Evolutionary conservation across 2,888 invertebrate genomes (phyloP), one percentile per base, ranked within the genome.

Genomic region (Pterostichus madidus): DNA sequence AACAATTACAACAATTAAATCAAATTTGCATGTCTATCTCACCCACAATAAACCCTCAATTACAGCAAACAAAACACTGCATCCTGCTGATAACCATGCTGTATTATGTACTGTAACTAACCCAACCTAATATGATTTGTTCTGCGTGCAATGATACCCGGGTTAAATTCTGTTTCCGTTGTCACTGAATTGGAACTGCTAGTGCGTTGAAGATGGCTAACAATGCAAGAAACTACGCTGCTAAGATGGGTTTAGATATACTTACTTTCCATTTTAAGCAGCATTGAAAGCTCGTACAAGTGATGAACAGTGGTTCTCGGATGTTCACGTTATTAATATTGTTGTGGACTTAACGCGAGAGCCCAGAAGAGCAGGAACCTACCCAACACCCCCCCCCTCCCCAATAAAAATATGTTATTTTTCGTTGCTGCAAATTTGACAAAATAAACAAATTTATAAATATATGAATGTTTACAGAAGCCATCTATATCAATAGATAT

Each of bases 31-130:
- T 64, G n/a, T 13, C 3, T 64, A 64, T 64, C 35, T 32, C 10
- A 10, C 13, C 32, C 13, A 64, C 64, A 64, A 64, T 64, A 64
- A 39, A 24, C 10, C 64, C 64, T 35, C 64, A 35, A 64, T 64
- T 64, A 64, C 35, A 64, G 35, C 31, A 64, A 64, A 64, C 64
- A 64, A 64, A 64, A 64, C 64, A 64, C 64, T 64, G 64, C 64
- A 64, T 64, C 13, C n/a, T n/a, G 13, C n/a, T 32, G 64, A 64
- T 64, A 64, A 64, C 64, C 64, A 13, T 31, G 32, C n/a, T 39
- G 64, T 11, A 64, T 64, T 64, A 35, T 64, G 31, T 6, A 35
- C 35, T 35, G 5, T 49, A 49, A 64, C 6, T 64, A n/a, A 13
- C 31, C 4, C 15, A 17, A 35, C 64, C 35, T 64, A 64, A 64